These are phyloP conservation scores for Hippocampus barbouri DNA, from an alignment of 2,113 vertebrate species.

Conservation along the genomic window DNA sequence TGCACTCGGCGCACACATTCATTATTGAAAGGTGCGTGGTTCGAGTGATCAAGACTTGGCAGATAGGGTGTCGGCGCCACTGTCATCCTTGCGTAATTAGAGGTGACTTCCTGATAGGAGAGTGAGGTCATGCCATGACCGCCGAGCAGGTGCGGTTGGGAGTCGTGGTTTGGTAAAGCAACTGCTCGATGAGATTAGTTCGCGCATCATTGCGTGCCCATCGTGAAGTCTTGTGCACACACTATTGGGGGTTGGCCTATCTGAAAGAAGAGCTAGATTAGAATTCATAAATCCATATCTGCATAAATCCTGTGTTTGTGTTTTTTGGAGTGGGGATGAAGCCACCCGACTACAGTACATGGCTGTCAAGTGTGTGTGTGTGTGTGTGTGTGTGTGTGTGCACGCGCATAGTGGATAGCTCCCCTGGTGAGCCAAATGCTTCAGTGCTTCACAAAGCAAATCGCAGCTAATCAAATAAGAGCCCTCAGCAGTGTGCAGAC, in stretches of 20 bases:
- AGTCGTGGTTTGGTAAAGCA: constrained; percentile 7
- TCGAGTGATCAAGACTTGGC: constrained; percentile 21
- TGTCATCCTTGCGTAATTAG: constrained; percentile 52
- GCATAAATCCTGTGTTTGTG: constrained; percentile 21
- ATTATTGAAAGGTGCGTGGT: constrained; percentile 56
- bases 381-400: constrained; percentile 25
- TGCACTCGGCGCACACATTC: constrained; percentile 39
- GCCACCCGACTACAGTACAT: constrained; percentile 7
- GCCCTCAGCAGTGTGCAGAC: constrained; percentile 56
- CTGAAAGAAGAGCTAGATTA: background rate
- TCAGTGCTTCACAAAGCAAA: constrained; percentile 62
- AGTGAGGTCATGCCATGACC: constrained; percentile 46
- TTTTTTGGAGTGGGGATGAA: constrained; percentile 12
- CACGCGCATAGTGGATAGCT: constrained; percentile 32
- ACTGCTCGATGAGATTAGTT: background rate
- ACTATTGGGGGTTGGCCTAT: background rate
- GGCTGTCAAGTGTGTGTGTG: constrained; percentile 28
- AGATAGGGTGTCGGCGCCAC: constrained; percentile 47
- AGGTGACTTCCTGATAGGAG: constrained; percentile 46
- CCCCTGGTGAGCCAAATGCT: constrained; percentile 57
- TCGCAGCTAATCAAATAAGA: constrained; percentile 69
- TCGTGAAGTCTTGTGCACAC: background rate
- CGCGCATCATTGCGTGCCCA: background rate
- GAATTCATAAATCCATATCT: constrained; percentile 3
- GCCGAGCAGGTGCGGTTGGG: constrained; percentile 21